phyloP scores from a whole-genome alignment of 2,888 invertebrate species.

The Pteria penguin region DNA sequence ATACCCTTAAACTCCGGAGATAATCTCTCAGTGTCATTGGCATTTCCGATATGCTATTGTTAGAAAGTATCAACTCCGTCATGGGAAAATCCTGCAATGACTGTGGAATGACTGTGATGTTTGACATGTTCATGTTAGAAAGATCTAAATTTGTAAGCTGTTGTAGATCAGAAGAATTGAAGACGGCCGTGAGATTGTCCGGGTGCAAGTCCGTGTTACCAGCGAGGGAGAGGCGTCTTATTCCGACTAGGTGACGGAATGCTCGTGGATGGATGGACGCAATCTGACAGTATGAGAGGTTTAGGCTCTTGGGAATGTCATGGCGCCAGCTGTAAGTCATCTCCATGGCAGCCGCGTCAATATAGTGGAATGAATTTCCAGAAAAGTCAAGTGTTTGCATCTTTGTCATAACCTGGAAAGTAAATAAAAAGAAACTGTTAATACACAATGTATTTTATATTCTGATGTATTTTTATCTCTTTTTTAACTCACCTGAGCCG shows the following conservation, averaged over 20 bases:
- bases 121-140: slow-evolving; percentile 52
- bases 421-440: too few relatives aligned
- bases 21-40: slow-evolving; percentile 47
- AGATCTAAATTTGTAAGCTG: slow-evolving; percentile 54
- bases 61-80: slow-evolving; percentile 49
- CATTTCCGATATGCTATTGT: slow-evolving; percentile 48
- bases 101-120: slow-evolving; percentile 45
- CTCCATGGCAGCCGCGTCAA: slow-evolving; percentile 60
- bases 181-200: slow-evolving; percentile 50
- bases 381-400: slow-evolving; percentile 64
- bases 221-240: slow-evolving; percentile 57
- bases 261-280: slow-evolving; percentile 58
- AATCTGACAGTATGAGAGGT: slow-evolving; percentile 67
- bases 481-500: too few relatives aligned
- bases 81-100: slow-evolving; percentile 52
- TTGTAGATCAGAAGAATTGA: slow-evolving; percentile 54
- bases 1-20: slow-evolving; percentile 50
- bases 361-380: slow-evolving; percentile 55
- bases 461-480: too few relatives aligned
- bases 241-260: slow-evolving; percentile 49
- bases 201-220: slow-evolving; percentile 58
- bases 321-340: slow-evolving; percentile 60
- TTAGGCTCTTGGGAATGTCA: slow-evolving; percentile 55
- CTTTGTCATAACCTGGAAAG: slow-evolving; percentile 62
- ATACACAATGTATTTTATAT: too few relatives aligned